phyloP scores from a whole-genome alignment of 2,113 vertebrate genomes.

The Lasiurus borealis region DNA sequence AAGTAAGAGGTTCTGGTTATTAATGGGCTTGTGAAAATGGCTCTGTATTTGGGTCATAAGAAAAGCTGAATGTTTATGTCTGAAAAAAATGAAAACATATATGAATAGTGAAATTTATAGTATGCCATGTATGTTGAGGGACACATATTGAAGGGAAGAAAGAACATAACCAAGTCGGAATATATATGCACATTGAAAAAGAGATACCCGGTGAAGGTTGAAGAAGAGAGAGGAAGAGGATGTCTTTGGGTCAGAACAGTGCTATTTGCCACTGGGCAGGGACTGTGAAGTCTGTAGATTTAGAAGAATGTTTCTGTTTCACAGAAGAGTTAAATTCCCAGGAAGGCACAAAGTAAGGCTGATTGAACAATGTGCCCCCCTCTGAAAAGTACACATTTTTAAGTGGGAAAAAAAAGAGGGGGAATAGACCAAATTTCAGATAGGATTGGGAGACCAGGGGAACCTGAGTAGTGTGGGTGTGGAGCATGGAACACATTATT shows the following conservation, averaged over 20 bases:
- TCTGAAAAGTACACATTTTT: conserved; percentile 53
- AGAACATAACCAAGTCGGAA: background rate
- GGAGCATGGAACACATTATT: background rate
- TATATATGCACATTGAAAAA: background rate
- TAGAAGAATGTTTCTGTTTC: conserved; percentile 38
- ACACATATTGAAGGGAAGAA: background rate
- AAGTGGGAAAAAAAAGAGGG: conserved; percentile 19
- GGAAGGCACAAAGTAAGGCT: conserved; percentile 30
- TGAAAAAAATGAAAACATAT: conserved; percentile 42
- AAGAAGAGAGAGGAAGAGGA: background rate
- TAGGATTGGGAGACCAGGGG: background rate
- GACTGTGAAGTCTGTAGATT: conserved; percentile 14
- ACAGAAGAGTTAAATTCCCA: conserved; percentile 48
- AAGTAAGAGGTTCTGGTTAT: conserved; percentile 67
- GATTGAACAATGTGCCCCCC: background rate
- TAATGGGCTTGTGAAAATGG: conserved; percentile 49
- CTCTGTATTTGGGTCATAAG: conserved; percentile 76
- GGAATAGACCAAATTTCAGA: background rate
- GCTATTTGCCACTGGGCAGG: background rate
- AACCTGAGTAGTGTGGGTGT: background rate
- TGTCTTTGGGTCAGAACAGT: conserved; percentile 21
- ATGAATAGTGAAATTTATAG: background rate
- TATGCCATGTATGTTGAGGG: background rate
- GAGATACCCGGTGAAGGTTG: background rate
- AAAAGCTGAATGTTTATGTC: conserved; percentile 57